phyloP scores from a whole-genome alignment of 2,113 vertebrate species.

The Nestor notabilis region DNA sequence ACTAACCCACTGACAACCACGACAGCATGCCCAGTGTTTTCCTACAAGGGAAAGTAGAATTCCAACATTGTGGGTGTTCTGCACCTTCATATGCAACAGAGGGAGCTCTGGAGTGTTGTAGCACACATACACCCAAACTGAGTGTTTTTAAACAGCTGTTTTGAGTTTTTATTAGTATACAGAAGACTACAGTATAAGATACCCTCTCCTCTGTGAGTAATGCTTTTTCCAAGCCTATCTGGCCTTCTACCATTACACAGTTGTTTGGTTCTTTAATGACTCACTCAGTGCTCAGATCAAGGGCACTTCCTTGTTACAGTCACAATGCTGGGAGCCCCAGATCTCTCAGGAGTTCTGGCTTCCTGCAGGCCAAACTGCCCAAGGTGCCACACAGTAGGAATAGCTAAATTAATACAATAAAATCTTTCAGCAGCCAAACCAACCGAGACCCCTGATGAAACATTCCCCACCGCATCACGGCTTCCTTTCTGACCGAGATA shows the following conservation, averaged over 20 bases:
- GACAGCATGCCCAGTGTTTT: slow-evolving; percentile 68
- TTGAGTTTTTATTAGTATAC: slow-evolving; percentile 48
- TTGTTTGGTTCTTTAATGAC: neutral
- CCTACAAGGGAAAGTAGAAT: slow-evolving; percentile 53
- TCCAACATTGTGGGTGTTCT: slow-evolving; percentile 53
- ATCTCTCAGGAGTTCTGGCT: slow-evolving; percentile 32
- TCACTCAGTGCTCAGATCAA: slow-evolving; percentile 74
- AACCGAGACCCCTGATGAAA: slow-evolving; percentile 1
- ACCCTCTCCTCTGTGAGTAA: slow-evolving; percentile 24
- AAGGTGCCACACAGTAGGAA: neutral
- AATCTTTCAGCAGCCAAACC: slow-evolving; percentile 56
- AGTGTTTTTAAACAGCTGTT: slow-evolving; percentile 71
- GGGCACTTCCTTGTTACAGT: slow-evolving; percentile 61
- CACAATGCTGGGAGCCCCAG: neutral
- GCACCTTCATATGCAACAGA: slow-evolving; percentile 60
- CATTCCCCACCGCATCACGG: neutral
- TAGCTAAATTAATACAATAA: neutral
- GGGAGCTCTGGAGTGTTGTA: slow-evolving; percentile 72
- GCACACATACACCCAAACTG: slow-evolving; percentile 58
- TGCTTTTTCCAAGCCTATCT: slow-evolving; percentile 44
- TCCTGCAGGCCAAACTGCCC: slow-evolving; percentile 17
- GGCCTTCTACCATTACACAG: slow-evolving; percentile 38
- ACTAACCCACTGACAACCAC: slow-evolving; percentile 47
- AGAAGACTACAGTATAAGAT: slow-evolving; percentile 9
- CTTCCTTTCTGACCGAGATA: slow-evolving; percentile 48